phyloP scores from a whole-genome alignment of 1,140 invertebrate species.

The Trachymyrmex cornetzi region DNA sequence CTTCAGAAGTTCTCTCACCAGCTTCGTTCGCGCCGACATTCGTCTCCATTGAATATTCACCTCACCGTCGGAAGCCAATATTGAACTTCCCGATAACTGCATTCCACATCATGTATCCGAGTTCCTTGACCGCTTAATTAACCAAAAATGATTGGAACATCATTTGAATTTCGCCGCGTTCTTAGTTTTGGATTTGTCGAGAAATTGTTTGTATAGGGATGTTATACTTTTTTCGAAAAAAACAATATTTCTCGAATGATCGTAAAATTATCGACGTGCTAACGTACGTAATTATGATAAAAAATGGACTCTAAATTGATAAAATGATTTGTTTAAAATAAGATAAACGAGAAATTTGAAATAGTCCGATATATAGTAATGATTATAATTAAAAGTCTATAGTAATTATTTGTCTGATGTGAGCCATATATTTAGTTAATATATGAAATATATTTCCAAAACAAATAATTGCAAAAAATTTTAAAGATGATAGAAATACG shows the following conservation, averaged over 20 bases:
- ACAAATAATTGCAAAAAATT: not conserved
- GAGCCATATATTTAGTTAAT: not conserved
- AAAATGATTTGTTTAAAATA: not conserved
- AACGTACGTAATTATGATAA: not conserved
- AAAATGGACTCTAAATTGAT: not conserved
- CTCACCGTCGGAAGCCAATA: constrained; percentile 50
- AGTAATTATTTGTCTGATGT: not conserved
- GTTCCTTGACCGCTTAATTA: constrained; percentile 50
- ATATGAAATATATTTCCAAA: not conserved
- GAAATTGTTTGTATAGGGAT: not conserved
- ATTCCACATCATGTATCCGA: constrained; percentile 49
- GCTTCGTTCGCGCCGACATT: constrained; percentile 56
- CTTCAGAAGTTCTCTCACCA: constrained; percentile 41
- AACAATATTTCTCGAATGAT: not conserved
- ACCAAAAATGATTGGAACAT: constrained; percentile 43
- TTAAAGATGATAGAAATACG: not conserved
- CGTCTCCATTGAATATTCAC: constrained; percentile 55
- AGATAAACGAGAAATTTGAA: not conserved
- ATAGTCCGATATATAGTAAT: not conserved
- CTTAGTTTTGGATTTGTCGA: not conserved
- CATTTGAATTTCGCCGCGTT: constrained; percentile 36
- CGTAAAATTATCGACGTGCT: too few relatives aligned
- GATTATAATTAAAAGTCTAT: not conserved
- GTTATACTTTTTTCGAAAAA: too few relatives aligned
- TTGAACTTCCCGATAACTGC: constrained; percentile 62